These are phyloP conservation scores for Epinephelus lanceolatus DNA, from an alignment of 2,113 vertebrate species.

Conservation along the genomic window DNA sequence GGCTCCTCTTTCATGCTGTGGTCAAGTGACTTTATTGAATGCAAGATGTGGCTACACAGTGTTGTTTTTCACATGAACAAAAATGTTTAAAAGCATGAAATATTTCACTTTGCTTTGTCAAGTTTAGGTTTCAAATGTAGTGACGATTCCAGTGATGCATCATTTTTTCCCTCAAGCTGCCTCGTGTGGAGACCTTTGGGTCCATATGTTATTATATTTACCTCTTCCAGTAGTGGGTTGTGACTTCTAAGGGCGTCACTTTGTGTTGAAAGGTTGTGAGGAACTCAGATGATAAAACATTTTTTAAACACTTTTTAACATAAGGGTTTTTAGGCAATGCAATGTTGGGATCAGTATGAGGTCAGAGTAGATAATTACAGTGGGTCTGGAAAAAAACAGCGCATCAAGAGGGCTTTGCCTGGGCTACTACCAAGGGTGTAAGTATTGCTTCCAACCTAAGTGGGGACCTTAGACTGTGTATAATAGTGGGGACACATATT, in stretches of 20 bases:
- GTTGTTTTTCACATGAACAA: slow-evolving; percentile 35
- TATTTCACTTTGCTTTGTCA: background rate
- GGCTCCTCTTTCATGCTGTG: slow-evolving; percentile 45
- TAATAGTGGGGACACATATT: too few species aligned
- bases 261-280: too few species aligned
- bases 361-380: too few species aligned
- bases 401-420: too few species aligned
- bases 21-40: slow-evolving; percentile 68
- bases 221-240: background rate
- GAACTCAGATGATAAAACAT: too few species aligned
- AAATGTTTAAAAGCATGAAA: background rate
- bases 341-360: too few species aligned
- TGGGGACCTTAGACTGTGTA: too few species aligned
- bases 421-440: too few species aligned
- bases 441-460: too few species aligned
- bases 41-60: slow-evolving; percentile 34
- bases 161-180: background rate
- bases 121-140: background rate
- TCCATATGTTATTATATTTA: background rate
- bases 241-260: background rate
- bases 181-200: background rate
- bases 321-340: too few species aligned
- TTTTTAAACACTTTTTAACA: too few species aligned
- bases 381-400: too few species aligned
- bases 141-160: background rate